Evolutionary conservation across 2,113 vertebrate genomes (phyloP).

Genomic region (Puffinus mauretanicus): DNA sequence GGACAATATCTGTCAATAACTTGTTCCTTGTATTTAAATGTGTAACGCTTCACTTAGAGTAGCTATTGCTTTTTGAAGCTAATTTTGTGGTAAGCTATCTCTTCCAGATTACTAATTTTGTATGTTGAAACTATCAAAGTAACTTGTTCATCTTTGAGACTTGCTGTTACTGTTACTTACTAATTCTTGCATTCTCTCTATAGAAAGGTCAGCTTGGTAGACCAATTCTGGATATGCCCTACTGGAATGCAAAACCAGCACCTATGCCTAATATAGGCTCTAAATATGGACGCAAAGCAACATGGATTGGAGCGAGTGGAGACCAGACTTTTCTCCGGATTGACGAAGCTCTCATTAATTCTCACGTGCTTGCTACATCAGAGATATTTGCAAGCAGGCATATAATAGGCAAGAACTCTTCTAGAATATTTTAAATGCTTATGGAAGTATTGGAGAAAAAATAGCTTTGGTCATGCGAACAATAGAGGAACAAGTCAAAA

Average conservation of each 20-base stretch:
- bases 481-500: background rate
- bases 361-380: constrained; percentile 95
- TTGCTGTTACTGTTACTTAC: background rate
- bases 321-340: constrained; percentile 98
- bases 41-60: accelerated
- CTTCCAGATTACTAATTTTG: background rate
- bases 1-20: background rate
- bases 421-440: background rate
- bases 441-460: background rate
- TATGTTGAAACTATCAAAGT: background rate
- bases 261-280: constrained; percentile 98
- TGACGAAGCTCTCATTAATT: constrained; percentile 98
- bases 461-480: background rate
- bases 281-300: constrained; percentile 96
- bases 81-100: background rate
- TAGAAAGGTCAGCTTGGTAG: constrained; percentile 98
- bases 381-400: constrained; percentile 99
- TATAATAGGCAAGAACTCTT: constrained; percentile 86
- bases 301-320: constrained; percentile 97
- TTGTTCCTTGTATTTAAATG: background rate
- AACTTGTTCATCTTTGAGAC: background rate
- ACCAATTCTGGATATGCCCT: constrained; percentile 95
- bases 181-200: constrained; percentile 11
- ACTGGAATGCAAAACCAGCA: constrained; percentile 97
- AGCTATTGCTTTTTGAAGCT: background rate